These are phyloP conservation scores for Tauraco hartlaubi DNA, from an alignment of 2,797 vertebrate species.

Conservation along the genomic window DNA sequence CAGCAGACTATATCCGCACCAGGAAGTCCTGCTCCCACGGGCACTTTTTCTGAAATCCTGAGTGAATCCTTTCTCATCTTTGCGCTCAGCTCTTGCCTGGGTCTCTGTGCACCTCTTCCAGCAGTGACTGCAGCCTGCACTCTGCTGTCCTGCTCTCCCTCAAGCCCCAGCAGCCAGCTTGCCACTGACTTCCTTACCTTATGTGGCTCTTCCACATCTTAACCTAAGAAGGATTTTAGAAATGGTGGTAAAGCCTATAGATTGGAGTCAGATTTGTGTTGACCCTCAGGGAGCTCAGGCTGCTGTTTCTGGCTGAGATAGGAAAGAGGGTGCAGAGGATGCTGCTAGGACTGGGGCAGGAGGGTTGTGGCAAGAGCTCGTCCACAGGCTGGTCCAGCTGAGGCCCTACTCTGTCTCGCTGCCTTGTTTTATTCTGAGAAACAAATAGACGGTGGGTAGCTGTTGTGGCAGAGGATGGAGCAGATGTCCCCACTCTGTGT, in stretches of 20 bases:
- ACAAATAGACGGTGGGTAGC: not conserved
- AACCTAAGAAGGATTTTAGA: not conserved
- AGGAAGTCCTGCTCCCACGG: not conserved
- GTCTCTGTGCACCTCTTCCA: not conserved
- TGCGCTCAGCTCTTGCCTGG: not conserved
- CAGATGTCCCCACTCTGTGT: fast-evolving
- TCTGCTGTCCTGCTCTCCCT: not conserved
- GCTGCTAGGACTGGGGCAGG: not conserved
- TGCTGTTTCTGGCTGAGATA: not conserved
- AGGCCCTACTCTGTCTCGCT: not conserved
- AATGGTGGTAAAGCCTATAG: not conserved
- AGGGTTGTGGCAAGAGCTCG: not conserved
- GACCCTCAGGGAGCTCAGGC: not conserved
- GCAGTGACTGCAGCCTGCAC: not conserved
- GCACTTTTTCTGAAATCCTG: not conserved
- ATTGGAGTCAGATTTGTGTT: not conserved
- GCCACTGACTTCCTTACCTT: not conserved
- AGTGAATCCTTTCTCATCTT: not conserved
- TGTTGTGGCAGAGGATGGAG: not conserved
- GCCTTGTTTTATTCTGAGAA: not conserved
- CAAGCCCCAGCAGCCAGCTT: not conserved
- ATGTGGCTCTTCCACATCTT: not conserved
- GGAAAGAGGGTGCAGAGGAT: not conserved
- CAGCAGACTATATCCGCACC: not conserved
- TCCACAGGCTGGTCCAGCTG: not conserved